Conservation (phyloP, 2,113 vertebrate genomes). For the Axis porcinus region DNA sequence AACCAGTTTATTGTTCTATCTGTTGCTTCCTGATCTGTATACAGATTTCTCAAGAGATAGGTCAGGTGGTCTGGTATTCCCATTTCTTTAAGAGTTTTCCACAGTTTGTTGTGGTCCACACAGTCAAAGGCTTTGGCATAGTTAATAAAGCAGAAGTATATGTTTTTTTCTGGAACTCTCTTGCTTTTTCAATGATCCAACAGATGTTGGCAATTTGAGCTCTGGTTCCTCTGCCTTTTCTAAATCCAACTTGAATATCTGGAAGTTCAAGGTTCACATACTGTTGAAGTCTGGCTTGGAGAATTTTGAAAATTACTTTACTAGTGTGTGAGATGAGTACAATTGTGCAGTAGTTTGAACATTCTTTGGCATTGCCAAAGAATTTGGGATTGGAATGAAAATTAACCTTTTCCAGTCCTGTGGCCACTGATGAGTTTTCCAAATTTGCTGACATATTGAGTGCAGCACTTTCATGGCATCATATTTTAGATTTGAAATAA, state of each 20-base stretch:
- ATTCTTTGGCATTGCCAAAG: background rate
- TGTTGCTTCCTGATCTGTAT: background rate
- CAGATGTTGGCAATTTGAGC: background rate
- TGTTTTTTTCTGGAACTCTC: background rate
- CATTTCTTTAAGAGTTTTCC: background rate
- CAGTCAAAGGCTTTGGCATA: background rate
- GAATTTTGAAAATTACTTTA: background rate
- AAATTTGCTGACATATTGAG: background rate
- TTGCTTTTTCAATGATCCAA: background rate
- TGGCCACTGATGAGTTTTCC: background rate
- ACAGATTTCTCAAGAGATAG: background rate
- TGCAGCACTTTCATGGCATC: background rate
- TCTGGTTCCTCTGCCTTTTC: background rate
- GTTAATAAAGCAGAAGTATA: background rate
- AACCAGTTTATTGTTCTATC: background rate
- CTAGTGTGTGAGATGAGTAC: background rate
- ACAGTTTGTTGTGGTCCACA: background rate
- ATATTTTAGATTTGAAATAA: background rate
- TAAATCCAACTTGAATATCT: background rate
- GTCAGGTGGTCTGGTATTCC: background rate
- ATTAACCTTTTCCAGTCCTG: background rate
- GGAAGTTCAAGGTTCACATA: background rate
- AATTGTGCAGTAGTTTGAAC: background rate
- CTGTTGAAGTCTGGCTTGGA: background rate
- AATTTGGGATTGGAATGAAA: background rate